phyloP scores from a whole-genome alignment of 2,797 vertebrate genomes.

The Periophthalmus magnuspinnatus region DNA sequence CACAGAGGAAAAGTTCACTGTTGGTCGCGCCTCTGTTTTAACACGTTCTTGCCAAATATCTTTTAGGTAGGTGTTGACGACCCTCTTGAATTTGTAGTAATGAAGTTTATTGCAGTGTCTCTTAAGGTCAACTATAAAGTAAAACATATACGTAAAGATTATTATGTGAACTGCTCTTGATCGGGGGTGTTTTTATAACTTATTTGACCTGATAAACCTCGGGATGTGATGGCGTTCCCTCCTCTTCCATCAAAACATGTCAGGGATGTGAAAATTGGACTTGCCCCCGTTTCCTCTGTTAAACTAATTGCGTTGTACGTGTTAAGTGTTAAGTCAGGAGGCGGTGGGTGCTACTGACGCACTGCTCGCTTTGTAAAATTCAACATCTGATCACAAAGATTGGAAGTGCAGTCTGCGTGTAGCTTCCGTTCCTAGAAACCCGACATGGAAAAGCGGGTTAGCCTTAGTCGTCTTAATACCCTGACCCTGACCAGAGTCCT shows the following conservation, averaged over 20 bases:
- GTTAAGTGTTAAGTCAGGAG: neutral
- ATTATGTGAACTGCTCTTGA: neutral
- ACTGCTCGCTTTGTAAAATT: neutral
- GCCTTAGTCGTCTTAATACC: neutral
- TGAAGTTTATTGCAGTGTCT: neutral
- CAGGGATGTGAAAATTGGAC: constrained; percentile 24
- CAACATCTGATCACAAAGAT: neutral
- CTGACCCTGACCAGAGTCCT: no score
- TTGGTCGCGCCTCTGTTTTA: neutral
- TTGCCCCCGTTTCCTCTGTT: neutral
- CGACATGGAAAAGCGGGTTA: neutral
- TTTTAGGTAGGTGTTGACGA: neutral
- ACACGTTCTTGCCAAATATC: neutral
- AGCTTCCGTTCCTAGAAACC: constrained; percentile 19
- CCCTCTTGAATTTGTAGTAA: neutral
- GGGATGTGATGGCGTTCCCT: neutral
- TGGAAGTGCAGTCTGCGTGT: neutral
- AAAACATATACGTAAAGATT: neutral
- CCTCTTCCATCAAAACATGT: constrained; percentile 8
- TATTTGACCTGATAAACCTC: no score
- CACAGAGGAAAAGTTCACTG: neutral
- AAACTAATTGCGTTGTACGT: constrained; percentile 3
- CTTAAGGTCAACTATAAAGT: neutral
- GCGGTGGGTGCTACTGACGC: neutral
- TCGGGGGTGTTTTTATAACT: no score